Conservation (phyloP, 2,113 vertebrate genomes). For the Cebidichthys violaceus region DNA sequence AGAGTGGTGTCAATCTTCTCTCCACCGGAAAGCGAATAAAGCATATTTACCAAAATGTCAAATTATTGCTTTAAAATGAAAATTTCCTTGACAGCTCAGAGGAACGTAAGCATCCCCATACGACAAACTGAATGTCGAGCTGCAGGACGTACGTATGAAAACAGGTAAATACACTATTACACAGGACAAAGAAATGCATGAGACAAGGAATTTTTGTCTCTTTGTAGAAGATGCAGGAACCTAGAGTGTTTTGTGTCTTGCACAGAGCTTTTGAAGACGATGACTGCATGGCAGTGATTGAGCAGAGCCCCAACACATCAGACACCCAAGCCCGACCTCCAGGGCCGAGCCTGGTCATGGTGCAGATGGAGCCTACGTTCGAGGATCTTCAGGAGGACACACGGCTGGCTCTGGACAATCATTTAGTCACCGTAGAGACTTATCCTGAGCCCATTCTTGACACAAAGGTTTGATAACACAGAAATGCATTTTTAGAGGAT, state of each 20-base stretch:
- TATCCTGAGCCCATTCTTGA: constrained; percentile 75
- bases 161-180: constrained; percentile 73
- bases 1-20: neutral
- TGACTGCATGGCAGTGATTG: constrained; percentile 69
- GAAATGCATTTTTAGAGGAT: neutral
- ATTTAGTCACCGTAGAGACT: constrained; percentile 76
- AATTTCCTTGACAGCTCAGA: constrained; percentile 73
- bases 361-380: constrained; percentile 76
- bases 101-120: constrained; percentile 72
- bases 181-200: neutral
- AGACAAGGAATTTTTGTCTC: neutral
- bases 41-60: constrained; percentile 16
- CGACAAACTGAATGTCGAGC: constrained; percentile 69
- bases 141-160: constrained; percentile 82
- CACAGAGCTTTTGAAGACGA: constrained; percentile 86
- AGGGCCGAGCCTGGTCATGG: constrained; percentile 68
- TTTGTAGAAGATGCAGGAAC: neutral
- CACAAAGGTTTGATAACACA: constrained; percentile 70
- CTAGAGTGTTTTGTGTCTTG: neutral
- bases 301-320: constrained; percentile 77
- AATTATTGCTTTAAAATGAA: constrained; percentile 1
- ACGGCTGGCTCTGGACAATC: constrained; percentile 38
- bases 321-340: constrained; percentile 74
- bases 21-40: neutral
- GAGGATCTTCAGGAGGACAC: constrained; percentile 61